These are phyloP conservation scores for Erithacus rubecula DNA, from an alignment of 2,797 vertebrate species.

Conservation along the genomic window DNA sequence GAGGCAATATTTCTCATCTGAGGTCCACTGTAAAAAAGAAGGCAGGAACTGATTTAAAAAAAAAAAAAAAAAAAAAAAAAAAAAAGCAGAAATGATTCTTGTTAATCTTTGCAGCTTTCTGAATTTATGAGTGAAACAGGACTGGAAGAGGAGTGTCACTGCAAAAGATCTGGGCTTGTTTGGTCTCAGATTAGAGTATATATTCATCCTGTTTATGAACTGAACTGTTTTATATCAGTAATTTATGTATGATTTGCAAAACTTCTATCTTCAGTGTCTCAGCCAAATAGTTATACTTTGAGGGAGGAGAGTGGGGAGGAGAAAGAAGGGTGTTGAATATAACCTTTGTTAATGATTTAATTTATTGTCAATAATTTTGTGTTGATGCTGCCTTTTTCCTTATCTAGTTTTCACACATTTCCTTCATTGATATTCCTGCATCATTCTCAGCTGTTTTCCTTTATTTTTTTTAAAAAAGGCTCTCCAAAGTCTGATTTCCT, in stretches of 20 bases:
- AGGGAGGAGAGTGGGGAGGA: background rate
- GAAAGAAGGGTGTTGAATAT: background rate
- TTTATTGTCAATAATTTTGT: slow-evolving; percentile 28
- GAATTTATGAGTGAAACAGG: background rate
- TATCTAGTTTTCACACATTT: slow-evolving; percentile 53
- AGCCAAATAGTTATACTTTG: background rate
- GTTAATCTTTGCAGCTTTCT: background rate
- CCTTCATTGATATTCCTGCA: slow-evolving; percentile 32
- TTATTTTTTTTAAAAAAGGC: background rate
- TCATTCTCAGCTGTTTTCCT: background rate
- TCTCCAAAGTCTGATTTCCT: background rate
- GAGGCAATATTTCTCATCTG: background rate
- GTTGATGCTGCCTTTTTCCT: slow-evolving; percentile 6
- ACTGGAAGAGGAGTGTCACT: background rate
- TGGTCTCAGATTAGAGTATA: background rate
- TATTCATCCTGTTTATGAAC: background rate
- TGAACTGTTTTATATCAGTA: background rate
- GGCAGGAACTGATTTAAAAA: background rate
- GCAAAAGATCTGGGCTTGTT: background rate
- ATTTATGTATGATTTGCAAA: background rate
- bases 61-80: background rate
- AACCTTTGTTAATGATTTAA: background rate
- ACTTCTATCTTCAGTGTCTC: background rate
- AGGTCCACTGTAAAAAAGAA: background rate
- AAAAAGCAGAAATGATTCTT: background rate